Conservation (phyloP, 2,113 vertebrate genomes). For the Spea bombifrons region DNA sequence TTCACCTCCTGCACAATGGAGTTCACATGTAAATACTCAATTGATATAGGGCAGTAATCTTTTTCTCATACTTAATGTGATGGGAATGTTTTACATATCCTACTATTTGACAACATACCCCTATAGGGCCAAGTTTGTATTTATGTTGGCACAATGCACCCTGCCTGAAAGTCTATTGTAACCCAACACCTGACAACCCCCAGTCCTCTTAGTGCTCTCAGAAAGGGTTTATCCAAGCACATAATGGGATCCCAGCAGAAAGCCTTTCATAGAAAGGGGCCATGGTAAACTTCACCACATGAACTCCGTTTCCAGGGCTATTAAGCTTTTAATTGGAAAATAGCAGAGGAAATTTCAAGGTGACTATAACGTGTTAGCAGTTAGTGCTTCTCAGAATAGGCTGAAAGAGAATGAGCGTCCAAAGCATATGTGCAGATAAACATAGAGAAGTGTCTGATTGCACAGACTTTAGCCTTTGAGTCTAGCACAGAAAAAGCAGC, state of each 20-base stretch:
- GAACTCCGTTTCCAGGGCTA: constrained; percentile 95
- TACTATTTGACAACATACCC: constrained; percentile 73
- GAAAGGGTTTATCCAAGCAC: constrained; percentile 99
- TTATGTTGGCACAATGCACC: constrained; percentile 75
- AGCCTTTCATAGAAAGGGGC: constrained; percentile 78
- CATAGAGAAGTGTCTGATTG: constrained; percentile 50
- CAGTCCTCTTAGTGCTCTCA: constrained; percentile 78
- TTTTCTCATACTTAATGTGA: constrained; percentile 63
- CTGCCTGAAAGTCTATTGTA: constrained; percentile 82
- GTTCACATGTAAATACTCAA: constrained; percentile 58
- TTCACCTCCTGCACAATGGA: constrained; percentile 59
- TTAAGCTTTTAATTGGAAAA: constrained; percentile 99
- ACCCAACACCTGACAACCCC: constrained; percentile 85
- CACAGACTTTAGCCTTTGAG: constrained; percentile 24
- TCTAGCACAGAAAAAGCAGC: constrained; percentile 44
- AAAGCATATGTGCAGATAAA: constrained; percentile 66
- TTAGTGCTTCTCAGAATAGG: constrained; percentile 64
- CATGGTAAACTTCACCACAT: constrained; percentile 87
- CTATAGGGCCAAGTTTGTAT: constrained; percentile 66
- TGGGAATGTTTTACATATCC: constrained; percentile 66
- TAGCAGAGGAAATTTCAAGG: constrained; percentile 93
- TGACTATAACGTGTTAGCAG: constrained; percentile 82
- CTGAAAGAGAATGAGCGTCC: constrained; percentile 55
- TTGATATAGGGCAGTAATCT: constrained; percentile 64
- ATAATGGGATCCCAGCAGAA: constrained; percentile 91